A percentile compares a stretch with the other conserved stretches of the same genome.
Evolutionary conservation across 2,797 vertebrate genomes (phyloP).

Genomic region (Synanceia verrucosa): DNA sequence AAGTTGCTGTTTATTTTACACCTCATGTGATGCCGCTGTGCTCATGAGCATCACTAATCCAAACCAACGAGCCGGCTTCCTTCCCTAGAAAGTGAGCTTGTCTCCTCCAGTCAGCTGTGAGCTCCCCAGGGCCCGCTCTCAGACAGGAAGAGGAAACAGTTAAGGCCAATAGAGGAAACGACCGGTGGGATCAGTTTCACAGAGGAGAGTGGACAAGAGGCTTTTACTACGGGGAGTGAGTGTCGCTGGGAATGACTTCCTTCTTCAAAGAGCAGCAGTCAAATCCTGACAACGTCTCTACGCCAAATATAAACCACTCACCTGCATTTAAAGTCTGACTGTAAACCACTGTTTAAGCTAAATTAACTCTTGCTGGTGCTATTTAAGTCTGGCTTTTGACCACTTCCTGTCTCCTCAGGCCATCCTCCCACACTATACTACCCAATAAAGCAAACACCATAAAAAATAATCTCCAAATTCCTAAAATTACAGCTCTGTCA

Average conservation of each 20-base stretch:
- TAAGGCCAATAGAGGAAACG: constrained; percentile 73
- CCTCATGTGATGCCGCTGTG: background rate
- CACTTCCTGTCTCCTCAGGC: constrained; percentile 35
- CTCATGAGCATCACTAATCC: constrained; percentile 21
- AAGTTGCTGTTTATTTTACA: background rate
- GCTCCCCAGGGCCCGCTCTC: constrained; percentile 63
- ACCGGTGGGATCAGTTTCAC: constrained; percentile 68
- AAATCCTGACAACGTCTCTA: constrained; percentile 18
- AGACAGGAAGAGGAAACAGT: constrained; percentile 75
- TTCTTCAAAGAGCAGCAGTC: constrained; percentile 52
- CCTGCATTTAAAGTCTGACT: too few species aligned
- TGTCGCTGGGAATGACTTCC: constrained; percentile 57
- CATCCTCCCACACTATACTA: constrained; percentile 54
- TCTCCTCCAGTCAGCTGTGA: constrained; percentile 69
- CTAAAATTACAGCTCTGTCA: constrained; percentile 58
- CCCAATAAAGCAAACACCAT: constrained; percentile 69
- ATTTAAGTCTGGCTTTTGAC: constrained; percentile 53
- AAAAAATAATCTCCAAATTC: constrained; percentile 65
- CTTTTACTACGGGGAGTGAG: constrained; percentile 58
- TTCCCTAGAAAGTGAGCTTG: constrained; percentile 59
- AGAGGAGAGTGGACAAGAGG: constrained; percentile 38
- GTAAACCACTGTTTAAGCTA: background rate
- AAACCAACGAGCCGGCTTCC: constrained; percentile 37
- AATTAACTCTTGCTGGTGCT: background rate
- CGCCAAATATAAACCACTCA: too few species aligned